A percentile compares a stretch with the other conserved stretches of the same genome.
These are phyloP conservation scores for Paramuricea clavata DNA, from an alignment of 92 coral and sea anemone species.

Conservation along the genomic window DNA sequence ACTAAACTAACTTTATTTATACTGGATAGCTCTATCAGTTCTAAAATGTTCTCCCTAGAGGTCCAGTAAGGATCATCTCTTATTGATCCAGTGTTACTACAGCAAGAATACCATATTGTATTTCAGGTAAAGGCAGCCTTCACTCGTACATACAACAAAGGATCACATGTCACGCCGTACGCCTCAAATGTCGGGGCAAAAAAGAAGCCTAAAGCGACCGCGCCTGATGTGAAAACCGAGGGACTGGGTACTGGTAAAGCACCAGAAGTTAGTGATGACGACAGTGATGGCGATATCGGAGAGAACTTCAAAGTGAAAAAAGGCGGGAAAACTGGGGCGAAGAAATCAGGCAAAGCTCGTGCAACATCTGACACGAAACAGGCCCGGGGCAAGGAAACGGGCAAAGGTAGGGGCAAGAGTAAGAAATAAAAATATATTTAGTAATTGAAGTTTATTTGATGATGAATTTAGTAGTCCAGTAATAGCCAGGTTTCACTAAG, in stretches of 20 bases:
- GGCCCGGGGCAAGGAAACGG: conserved; percentile 49
- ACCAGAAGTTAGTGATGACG: conserved; percentile 63
- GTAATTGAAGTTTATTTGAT: no score
- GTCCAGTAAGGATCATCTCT: no score
- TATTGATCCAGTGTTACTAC: no score
- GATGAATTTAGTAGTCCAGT: no score
- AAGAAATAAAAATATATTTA: conserved; percentile 18
- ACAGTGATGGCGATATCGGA: conserved; percentile 70
- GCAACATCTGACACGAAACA: conserved; percentile 1
- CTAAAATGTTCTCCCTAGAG: no score
- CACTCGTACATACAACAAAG: conserved; percentile 92
- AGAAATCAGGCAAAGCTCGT: neutral
- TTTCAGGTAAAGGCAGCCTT: conserved; percentile 88
- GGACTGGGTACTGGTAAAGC: conserved; percentile 44
- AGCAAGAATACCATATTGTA: neutral
- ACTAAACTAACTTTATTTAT: no score
- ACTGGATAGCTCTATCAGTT: no score
- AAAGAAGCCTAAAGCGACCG: conserved; percentile 72
- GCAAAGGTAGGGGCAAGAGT: conserved; percentile 57
- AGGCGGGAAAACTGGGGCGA: neutral
- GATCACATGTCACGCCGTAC: conserved; percentile 85
- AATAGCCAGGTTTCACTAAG: no score
- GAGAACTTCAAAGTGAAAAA: conserved; percentile 74
- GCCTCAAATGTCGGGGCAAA: conserved; percentile 72
- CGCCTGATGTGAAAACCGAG: conserved; percentile 51